Evolutionary conservation across 2,113 vertebrate species (phyloP).

Genomic region (Triplophysa tibetana): DNA sequence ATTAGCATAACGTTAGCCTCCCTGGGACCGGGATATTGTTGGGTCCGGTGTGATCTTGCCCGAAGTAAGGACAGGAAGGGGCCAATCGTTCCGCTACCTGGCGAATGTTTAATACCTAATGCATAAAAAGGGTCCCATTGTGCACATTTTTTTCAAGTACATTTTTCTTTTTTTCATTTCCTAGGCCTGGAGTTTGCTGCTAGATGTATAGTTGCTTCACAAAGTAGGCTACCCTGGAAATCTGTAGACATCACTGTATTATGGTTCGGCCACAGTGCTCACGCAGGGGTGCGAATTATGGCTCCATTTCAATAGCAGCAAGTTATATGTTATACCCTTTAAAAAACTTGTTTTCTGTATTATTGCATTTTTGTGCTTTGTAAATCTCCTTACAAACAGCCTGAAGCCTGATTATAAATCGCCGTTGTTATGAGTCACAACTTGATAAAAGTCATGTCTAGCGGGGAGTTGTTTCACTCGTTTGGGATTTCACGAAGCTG

Average conservation of each 20-base stretch:
- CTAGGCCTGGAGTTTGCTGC: no score
- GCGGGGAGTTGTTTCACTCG: conserved; percentile 32
- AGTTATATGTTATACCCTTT: no score
- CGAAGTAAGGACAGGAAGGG: conserved; percentile 86
- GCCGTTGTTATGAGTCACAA: background rate
- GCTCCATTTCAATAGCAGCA: no score
- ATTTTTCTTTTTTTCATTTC: no score
- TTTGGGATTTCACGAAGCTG: conserved; percentile 39
- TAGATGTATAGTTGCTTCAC: no score
- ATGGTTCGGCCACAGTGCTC: no score
- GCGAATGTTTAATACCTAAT: conserved; percentile 79
- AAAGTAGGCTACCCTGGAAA: no score
- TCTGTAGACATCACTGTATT: background rate
- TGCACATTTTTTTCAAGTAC: conserved; percentile 1
- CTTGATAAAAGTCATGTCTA: conserved; percentile 19
- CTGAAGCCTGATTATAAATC: conserved; percentile 16
- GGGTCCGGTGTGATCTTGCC: conserved; percentile 79
- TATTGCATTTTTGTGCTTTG: background rate
- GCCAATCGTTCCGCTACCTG: conserved; percentile 79
- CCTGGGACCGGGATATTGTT: conserved; percentile 69
- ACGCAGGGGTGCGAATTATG: no score
- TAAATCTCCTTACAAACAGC: background rate
- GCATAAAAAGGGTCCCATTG: conserved; percentile 47
- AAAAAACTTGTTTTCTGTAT: no score
- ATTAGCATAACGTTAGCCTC: conserved; percentile 89